A percentile compares a stretch with the other conserved stretches of the same genome.
Conservation (phyloP, 2,797 vertebrate species). For the Parauchenoglanis ngamensis region DNA sequence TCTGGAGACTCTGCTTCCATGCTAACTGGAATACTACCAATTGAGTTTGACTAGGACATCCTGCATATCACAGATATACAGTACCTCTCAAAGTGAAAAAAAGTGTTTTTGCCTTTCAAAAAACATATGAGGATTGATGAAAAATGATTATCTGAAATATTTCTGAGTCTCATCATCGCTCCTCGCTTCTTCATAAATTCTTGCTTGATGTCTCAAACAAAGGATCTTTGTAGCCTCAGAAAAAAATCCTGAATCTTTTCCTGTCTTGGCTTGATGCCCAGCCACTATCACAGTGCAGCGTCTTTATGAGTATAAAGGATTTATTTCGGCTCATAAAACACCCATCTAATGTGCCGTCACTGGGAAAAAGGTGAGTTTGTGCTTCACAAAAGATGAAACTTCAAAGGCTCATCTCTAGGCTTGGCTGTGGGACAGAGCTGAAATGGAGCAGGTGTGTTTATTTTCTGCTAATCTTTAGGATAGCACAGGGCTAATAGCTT, state of each 20-base stretch:
- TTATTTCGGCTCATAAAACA: conserved; percentile 36
- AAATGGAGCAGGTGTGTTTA: conserved; percentile 44
- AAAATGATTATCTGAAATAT: conserved; percentile 30
- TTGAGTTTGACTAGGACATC: no score
- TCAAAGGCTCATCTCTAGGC: conserved; percentile 32
- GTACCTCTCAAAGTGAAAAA: not conserved
- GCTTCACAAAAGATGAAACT: conserved; percentile 36
- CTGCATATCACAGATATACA: not conserved
- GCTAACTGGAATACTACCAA: no score
- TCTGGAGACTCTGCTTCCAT: no score
- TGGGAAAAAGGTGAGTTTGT: conserved; percentile 21
- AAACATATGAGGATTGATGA: conserved; percentile 11
- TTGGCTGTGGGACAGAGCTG: conserved; percentile 2
- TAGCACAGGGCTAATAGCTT: not conserved
- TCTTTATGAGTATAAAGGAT: conserved; percentile 33
- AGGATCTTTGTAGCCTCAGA: conserved; percentile 31
- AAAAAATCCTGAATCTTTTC: conserved; percentile 3
- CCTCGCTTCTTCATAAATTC: conserved; percentile 43
- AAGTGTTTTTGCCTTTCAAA: conserved; percentile 16
- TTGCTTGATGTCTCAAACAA: conserved; percentile 37
- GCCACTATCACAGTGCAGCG: conserved; percentile 9
- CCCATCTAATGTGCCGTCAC: conserved; percentile 18
- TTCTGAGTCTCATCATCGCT: conserved; percentile 31
- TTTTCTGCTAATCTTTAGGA: conserved; percentile 4
- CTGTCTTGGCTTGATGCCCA: conserved; percentile 28